Conservation (phyloP, 2,797 vertebrate genomes). For the Tinamus major region DNA sequence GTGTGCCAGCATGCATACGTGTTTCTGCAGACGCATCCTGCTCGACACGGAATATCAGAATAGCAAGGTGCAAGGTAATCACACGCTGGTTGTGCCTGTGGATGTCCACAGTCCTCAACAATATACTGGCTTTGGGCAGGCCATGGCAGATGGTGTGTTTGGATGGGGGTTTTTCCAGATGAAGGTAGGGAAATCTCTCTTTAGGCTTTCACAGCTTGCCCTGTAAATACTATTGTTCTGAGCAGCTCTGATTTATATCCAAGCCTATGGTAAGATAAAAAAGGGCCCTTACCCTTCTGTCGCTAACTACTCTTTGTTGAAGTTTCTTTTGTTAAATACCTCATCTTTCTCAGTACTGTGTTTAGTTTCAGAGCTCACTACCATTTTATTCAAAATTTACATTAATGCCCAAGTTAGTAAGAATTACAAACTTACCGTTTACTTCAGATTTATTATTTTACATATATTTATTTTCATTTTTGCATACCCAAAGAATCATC, state of each 20-base stretch:
- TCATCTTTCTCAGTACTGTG: constrained; percentile 36
- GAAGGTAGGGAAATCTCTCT: constrained; percentile 72
- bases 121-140: constrained; percentile 52
- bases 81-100: constrained; percentile 8
- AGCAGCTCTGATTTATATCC: constrained; percentile 65
- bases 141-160: constrained; percentile 73
- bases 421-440: not conserved
- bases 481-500: not conserved
- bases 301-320: constrained; percentile 63
- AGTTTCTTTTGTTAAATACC: constrained; percentile 67
- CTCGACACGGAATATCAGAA: rapidly evolving
- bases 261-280: constrained; percentile 49
- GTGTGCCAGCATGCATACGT: not conserved
- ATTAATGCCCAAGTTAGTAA: constrained; percentile 16
- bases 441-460: not conserved
- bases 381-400: constrained; percentile 10
- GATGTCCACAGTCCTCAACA: constrained; percentile 14
- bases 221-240: constrained; percentile 56
- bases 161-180: constrained; percentile 71
- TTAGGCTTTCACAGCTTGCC: constrained; percentile 77
- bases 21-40: rapidly evolving
- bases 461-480: not conserved
- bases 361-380: constrained; percentile 9
- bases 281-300: constrained; percentile 64
- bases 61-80: not conserved